Conservation (phyloP, 2,113 vertebrate species). For the Montifringilla adamsi region DNA sequence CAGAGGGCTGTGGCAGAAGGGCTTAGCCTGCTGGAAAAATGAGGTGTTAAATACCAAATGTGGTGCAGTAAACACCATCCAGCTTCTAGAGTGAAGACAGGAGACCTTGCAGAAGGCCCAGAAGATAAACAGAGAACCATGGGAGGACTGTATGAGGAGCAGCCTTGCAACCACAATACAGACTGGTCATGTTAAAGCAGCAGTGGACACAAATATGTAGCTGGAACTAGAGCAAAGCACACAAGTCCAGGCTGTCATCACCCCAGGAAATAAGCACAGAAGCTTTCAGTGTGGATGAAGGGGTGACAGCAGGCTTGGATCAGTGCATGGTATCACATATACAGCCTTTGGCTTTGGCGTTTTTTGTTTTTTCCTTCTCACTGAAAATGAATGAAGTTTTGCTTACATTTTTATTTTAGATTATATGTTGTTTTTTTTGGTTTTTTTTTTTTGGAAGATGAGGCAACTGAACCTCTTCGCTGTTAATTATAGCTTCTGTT, state of each 20-base stretch:
- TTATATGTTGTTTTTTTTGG: background rate
- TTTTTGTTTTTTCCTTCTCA: background rate
- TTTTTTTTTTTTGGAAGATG: background rate
- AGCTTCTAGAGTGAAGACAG: background rate
- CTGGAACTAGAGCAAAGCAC: background rate
- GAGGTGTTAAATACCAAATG: background rate
- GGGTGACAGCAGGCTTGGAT: background rate
- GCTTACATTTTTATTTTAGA: background rate
- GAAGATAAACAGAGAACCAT: background rate
- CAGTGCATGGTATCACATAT: background rate
- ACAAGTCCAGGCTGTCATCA: background rate
- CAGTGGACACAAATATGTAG: background rate
- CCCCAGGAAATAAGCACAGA: background rate
- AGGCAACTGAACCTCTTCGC: background rate
- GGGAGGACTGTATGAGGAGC: background rate
- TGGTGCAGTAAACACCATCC: background rate
- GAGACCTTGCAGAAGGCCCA: background rate
- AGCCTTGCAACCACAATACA: background rate
- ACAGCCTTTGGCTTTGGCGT: background rate
- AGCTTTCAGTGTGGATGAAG: background rate
- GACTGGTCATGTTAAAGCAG: background rate
- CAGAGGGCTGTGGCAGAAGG: background rate
- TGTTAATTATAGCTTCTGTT: background rate
- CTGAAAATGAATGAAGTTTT: too few species aligned
- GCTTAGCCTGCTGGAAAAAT: background rate